Evolutionary conservation across 2,113 vertebrate genomes (phyloP).

Genomic region (Limnothrissa miodon): DNA sequence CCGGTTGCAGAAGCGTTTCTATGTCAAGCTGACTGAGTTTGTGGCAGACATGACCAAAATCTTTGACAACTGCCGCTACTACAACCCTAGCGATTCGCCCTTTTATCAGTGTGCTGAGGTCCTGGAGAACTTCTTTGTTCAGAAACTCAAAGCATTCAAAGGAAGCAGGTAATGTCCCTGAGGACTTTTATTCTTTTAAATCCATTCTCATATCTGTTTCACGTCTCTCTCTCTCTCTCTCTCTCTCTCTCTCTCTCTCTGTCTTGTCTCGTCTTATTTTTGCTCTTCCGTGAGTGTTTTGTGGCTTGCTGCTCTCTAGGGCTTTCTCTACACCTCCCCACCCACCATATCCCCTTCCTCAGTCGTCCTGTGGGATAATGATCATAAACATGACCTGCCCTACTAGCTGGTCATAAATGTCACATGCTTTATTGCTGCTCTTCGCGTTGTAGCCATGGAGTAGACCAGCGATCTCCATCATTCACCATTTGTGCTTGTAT

Average conservation of each 20-base stretch:
- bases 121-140: slow-evolving; percentile 97
- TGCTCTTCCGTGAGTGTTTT: not conserved
- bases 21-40: slow-evolving; percentile 97
- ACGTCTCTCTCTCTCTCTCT: not conserved
- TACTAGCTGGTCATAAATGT: not conserved
- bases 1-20: slow-evolving; percentile 88
- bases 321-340: too few species aligned
- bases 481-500: not conserved
- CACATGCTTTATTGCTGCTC: not conserved
- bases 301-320: not conserved
- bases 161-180: slow-evolving; percentile 86
- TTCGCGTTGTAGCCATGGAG: not conserved
- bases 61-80: slow-evolving; percentile 99
- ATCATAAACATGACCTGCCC: not conserved
- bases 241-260: not conserved
- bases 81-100: slow-evolving; percentile 97
- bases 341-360: not conserved
- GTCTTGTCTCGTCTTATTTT: slow-evolving; percentile 23
- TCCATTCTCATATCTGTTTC: too few species aligned
- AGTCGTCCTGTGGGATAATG: not conserved
- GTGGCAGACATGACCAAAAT: slow-evolving; percentile 99
- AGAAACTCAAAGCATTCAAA: slow-evolving; percentile 99
- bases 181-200: not conserved
- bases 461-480: not conserved
- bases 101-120: slow-evolving; percentile 98